Evolutionary conservation across 2,888 invertebrate genomes (phyloP), one percentile per base, ranked within the genome.

Genomic region (Teinopalpus imperialis): DNA sequence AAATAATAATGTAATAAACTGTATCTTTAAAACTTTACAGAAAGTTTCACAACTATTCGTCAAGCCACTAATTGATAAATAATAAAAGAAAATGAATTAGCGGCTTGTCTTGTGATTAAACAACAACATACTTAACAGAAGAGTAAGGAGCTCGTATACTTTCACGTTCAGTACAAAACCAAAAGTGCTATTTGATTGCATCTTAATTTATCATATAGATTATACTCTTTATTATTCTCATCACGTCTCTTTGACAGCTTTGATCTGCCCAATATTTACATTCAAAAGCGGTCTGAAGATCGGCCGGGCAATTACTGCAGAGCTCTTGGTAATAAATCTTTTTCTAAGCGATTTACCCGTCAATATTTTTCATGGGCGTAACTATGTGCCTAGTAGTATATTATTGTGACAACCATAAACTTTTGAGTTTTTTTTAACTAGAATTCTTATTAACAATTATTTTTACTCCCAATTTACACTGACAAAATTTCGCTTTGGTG

Each of bases 321-420:
- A 54, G 32, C 48, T 52, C 48, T 53, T 49, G 39, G 50, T 47
- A 42, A 63, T 62, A 62, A 62, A 62, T 62, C 54, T 56, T 49
- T 34, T 9, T 27, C 16, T 40, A 48, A 57, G 51, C 58, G 54
- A 49, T 47, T 44, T 50, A 48, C 48, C 37, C 53, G 49, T 46
- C 43, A 45, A 34, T 54, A 35, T 54, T 54, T 56, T 53, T 50
- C 41, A 40, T 46, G 43, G 43, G 50, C 48, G 43, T 51, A 53
- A 57, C 52, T 55, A 49, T 52, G 49, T 44, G 26, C 12, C 18
- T 16, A 39, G 51, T 45, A 43, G 47, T 49, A 49, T 53, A 55
- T 50, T 53, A 56, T 36, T 27, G 37, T 27, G n/a, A n/a, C 16
- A 27, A 18, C 18, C 12, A 27, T 10, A 24, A 27, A 2, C 16